Conservation (phyloP, 2,888 invertebrate species). For the Quadriops clusia region DNA sequence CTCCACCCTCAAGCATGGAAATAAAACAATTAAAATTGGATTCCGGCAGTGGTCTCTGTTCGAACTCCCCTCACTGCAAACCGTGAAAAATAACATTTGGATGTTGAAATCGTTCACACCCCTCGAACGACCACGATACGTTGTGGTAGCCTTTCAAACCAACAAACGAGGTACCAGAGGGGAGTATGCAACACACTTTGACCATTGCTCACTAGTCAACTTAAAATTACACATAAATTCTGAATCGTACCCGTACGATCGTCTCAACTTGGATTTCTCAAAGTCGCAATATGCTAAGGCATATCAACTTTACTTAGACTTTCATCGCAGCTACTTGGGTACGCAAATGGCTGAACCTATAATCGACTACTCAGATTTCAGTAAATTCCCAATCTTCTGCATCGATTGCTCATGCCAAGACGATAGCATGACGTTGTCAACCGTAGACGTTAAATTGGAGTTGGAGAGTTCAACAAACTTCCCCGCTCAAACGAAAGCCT, state of each 20-base stretch:
- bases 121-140: conserved; percentile 10
- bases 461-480: no score
- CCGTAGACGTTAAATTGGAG: no score
- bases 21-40: conserved; percentile 7
- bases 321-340: no score
- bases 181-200: conserved; percentile 6
- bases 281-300: no score
- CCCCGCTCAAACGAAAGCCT: no score
- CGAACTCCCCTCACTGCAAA: conserved; percentile 26
- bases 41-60: conserved; percentile 19
- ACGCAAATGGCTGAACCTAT: no score
- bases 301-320: no score
- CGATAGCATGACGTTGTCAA: no score
- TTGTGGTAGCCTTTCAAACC: conserved; percentile 10
- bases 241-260: conserved; percentile 12
- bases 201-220: conserved; percentile 7
- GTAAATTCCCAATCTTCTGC: no score
- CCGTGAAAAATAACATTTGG: conserved; percentile 23
- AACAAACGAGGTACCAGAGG: conserved; percentile 4
- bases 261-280: conserved; percentile 10
- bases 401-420: no score
- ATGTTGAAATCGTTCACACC: conserved; percentile 9
- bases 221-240: conserved; percentile 12
- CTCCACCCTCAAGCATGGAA: conserved; percentile 2
- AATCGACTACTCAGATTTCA: no score